These are phyloP conservation scores for Xerus rutilus DNA, from an alignment of 2,797 vertebrate genomes.

Conservation along the genomic window DNA sequence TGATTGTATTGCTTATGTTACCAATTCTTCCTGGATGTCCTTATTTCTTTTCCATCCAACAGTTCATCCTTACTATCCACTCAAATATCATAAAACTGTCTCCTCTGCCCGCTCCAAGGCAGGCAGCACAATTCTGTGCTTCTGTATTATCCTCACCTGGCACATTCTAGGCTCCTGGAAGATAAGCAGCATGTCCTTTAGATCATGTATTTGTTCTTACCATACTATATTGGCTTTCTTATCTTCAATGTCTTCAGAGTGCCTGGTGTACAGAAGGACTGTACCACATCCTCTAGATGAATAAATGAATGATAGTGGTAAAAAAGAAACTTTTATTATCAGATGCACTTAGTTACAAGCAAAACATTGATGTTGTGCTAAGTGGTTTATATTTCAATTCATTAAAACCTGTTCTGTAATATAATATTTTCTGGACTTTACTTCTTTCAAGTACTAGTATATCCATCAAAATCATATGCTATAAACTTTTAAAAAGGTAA, in stretches of 20 bases:
- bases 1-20: not conserved
- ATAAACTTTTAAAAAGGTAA: not conserved
- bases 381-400: not conserved
- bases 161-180: not conserved
- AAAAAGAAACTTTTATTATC: not conserved
- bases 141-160: not conserved
- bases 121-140: not conserved
- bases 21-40: not conserved
- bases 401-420: not conserved
- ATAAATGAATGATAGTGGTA: not conserved
- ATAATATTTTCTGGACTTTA: not conserved
- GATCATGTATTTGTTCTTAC: not conserved
- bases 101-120: not conserved
- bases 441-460: not conserved
- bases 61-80: not conserved
- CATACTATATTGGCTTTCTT: not conserved
- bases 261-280: not conserved
- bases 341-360: not conserved
- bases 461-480: not conserved
- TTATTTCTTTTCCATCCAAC: not conserved
- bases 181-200: not conserved
- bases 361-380: not conserved
- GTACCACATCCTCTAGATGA: not conserved
- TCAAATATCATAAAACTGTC: not conserved
- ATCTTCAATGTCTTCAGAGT: not conserved